Evolutionary conservation across 2,888 invertebrate species (phyloP).

Genomic region (Antheraea assamensis): DNA sequence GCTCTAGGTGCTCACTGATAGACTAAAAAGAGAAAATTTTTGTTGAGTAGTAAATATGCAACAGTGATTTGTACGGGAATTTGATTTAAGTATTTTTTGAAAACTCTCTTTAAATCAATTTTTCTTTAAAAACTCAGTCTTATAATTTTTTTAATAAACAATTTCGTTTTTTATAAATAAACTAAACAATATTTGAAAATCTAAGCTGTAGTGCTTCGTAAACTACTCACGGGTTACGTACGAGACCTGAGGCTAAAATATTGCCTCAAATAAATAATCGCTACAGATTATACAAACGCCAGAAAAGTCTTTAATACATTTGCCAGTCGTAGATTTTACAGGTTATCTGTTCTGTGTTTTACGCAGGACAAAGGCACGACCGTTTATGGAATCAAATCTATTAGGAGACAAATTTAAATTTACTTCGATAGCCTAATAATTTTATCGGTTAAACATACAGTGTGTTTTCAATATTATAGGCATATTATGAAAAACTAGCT

Average conservation of each 20-base stretch:
- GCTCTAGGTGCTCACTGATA: too few relatives aligned
- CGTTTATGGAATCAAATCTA: background rate
- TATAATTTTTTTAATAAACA: too few relatives aligned
- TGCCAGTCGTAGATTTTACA: background rate
- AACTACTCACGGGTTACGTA: background rate
- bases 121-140: too few relatives aligned
- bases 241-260: background rate
- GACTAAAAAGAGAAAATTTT: too few relatives aligned
- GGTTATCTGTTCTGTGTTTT: background rate
- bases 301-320: background rate
- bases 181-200: too few relatives aligned
- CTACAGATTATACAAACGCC: constrained; percentile 2
- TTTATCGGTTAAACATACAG: background rate
- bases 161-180: too few relatives aligned
- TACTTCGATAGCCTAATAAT: background rate
- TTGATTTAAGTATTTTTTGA: too few relatives aligned
- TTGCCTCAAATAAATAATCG: background rate
- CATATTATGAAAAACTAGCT: too few relatives aligned
- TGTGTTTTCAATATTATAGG: background rate
- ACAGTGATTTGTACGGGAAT: too few relatives aligned
- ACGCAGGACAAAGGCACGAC: background rate
- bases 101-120: too few relatives aligned
- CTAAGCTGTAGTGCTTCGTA: background rate
- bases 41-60: too few relatives aligned
- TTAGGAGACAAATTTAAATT: background rate